phyloP scores from a whole-genome alignment of 2,797 vertebrate species.

The Pipistrellus pipistrellus region DNA sequence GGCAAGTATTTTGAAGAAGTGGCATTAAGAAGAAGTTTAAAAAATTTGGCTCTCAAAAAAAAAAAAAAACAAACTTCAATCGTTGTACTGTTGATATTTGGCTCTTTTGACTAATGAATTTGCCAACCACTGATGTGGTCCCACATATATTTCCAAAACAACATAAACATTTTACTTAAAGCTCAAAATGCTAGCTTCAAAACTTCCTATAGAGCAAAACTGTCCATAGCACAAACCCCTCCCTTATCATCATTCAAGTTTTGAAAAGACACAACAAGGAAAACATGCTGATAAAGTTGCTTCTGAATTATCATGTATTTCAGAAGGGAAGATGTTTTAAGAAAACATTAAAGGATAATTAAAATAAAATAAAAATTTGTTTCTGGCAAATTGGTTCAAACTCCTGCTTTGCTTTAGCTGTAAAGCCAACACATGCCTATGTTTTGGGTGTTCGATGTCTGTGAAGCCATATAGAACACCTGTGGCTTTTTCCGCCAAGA shows the following conservation, averaged over 20 bases:
- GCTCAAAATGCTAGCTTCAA: not conserved
- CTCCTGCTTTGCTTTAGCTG: not conserved
- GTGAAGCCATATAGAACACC: not conserved
- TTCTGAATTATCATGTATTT: constrained; percentile 66
- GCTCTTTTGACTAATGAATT: too few relatives aligned
- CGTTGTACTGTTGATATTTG: too few relatives aligned
- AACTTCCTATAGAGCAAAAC: constrained; percentile 39
- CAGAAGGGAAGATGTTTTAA: constrained; percentile 45
- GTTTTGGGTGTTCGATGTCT: not conserved
- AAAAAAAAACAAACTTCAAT: too few relatives aligned
- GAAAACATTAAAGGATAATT: constrained; percentile 73
- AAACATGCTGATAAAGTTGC: constrained; percentile 74
- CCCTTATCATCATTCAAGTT: constrained; percentile 32
- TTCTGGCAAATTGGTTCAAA: constrained; percentile 44
- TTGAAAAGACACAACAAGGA: constrained; percentile 61
- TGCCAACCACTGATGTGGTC: too few relatives aligned
- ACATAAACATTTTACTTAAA: constrained; percentile 56
- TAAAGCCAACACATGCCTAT: not conserved
- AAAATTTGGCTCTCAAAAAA: too few relatives aligned
- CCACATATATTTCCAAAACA: constrained; percentile 30
- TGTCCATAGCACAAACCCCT: not conserved
- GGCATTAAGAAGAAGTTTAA: too few relatives aligned
- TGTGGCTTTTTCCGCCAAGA: not conserved
- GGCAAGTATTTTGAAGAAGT: too few relatives aligned
- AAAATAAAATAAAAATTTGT: constrained; percentile 28